Conservation (phyloP, 2,113 vertebrate genomes). For the Lagopus leucura region DNA sequence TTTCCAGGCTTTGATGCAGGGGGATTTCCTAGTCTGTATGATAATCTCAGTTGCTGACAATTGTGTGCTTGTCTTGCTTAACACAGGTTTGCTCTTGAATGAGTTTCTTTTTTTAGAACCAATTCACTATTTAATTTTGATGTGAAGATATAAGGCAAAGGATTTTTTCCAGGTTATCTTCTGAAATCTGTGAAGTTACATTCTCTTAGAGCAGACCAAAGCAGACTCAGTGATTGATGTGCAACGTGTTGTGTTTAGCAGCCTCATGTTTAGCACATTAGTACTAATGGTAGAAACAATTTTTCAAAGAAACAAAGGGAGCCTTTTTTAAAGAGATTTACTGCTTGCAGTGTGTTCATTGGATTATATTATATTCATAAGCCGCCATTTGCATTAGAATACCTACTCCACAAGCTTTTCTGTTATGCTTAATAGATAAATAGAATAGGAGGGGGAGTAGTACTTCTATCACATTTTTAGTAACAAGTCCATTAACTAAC, state of each 20-base stretch:
- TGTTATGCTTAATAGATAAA: background rate
- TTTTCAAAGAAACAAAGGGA: background rate
- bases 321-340: background rate
- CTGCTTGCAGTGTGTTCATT: background rate
- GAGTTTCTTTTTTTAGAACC: background rate
- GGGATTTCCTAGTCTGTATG: background rate
- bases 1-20: background rate
- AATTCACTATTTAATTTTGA: background rate
- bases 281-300: background rate
- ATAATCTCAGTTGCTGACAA: background rate
- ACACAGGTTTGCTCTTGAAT: background rate
- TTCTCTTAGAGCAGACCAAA: background rate
- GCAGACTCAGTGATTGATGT: accelerated
- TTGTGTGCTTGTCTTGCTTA: background rate
- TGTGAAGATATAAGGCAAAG: background rate
- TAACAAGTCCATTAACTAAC: slow-evolving; percentile 16
- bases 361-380: slow-evolving; percentile 1
- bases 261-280: background rate
- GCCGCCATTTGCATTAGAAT: background rate
- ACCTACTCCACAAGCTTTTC: background rate
- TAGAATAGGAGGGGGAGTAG: background rate
- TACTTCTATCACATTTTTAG: background rate
- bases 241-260: background rate
- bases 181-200: background rate
- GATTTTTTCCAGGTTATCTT: too few relatives aligned